Evolutionary conservation across 2,888 invertebrate species (phyloP).

Genomic region (Didymodactylos carnosus): DNA sequence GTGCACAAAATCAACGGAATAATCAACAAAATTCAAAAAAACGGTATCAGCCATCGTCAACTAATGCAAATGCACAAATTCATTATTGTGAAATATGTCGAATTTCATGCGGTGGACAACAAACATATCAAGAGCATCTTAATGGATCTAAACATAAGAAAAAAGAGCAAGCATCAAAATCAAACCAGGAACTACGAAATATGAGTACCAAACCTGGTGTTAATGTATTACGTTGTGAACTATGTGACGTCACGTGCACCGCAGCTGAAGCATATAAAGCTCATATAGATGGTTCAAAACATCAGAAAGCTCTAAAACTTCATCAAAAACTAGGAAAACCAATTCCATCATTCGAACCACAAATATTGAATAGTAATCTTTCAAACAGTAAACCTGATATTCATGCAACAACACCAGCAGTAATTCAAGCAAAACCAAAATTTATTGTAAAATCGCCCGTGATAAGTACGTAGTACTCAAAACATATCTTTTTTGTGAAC

Average conservation of each 20-base stretch:
- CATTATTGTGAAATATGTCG: conserved; percentile 99
- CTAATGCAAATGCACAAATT: conserved; percentile 33
- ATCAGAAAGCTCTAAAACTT: conserved; percentile 64
- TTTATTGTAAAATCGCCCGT: neutral
- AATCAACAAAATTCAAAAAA: no score
- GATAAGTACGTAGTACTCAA: no score
- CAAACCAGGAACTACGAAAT: neutral
- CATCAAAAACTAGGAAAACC: conserved; percentile 92
- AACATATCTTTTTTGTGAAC: no score
- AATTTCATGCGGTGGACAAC: conserved; percentile 83
- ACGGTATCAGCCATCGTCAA: no score
- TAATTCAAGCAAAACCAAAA: neutral
- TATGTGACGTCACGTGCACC: conserved; percentile 94
- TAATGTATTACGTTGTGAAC: conserved; percentile 66
- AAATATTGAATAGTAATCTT: no score
- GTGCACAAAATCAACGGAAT: no score
- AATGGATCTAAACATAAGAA: conserved; percentile 98
- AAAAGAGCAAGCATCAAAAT: conserved; percentile 47
- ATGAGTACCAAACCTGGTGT: conserved; percentile 29
- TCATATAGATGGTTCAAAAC: conserved; percentile 88
- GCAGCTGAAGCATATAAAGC: conserved; percentile 94
- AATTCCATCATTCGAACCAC: no score
- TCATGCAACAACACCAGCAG: neutral
- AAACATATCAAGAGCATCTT: conserved; percentile 79
- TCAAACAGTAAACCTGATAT: no score